A percentile compares a stretch with the other conserved stretches of the same genome.
phyloP scores from a whole-genome alignment of 2,888 invertebrate genomes.

The Leucophora obtusa region DNA sequence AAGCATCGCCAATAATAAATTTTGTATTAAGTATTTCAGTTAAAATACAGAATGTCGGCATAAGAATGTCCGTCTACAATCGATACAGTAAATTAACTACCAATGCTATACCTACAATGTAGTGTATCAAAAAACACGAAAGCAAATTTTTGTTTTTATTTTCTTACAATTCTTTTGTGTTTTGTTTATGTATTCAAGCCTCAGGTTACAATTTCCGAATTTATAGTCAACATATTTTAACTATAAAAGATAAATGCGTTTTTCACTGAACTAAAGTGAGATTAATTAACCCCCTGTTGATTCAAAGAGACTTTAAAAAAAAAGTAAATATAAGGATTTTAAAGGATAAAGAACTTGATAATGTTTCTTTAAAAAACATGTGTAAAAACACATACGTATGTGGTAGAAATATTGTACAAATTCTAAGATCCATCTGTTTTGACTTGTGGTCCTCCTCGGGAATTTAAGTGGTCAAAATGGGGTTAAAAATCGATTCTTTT shows the following conservation, averaged over 20 bases:
- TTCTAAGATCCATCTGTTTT: too few relatives aligned
- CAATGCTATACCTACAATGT: constrained; percentile 3
- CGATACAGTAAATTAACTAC: constrained; percentile 30
- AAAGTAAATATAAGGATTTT: too few relatives aligned
- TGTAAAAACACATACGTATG: too few relatives aligned
- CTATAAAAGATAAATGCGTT: neutral
- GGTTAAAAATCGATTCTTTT: too few relatives aligned
- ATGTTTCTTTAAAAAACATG: too few relatives aligned
- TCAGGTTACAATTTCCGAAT: constrained; percentile 13
- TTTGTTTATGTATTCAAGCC: constrained; percentile 21
- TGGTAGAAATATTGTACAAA: too few relatives aligned
- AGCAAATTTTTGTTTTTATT: neutral
- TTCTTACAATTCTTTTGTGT: neutral
- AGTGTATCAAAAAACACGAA: neutral
- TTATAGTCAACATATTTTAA: constrained; percentile 26
- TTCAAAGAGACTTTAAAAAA: too few relatives aligned
- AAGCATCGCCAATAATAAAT: constrained; percentile 52
- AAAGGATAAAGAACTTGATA: too few relatives aligned
- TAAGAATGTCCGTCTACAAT: neutral
- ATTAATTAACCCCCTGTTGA: neutral
- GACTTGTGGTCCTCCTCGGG: too few relatives aligned
- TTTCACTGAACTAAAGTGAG: neutral
- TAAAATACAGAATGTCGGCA: neutral
- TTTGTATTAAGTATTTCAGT: constrained; percentile 31
- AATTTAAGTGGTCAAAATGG: too few relatives aligned